These are phyloP conservation scores for Pachymerium ferrugineum DNA, from an alignment of 2,888 invertebrate genomes.

Conservation along the genomic window DNA sequence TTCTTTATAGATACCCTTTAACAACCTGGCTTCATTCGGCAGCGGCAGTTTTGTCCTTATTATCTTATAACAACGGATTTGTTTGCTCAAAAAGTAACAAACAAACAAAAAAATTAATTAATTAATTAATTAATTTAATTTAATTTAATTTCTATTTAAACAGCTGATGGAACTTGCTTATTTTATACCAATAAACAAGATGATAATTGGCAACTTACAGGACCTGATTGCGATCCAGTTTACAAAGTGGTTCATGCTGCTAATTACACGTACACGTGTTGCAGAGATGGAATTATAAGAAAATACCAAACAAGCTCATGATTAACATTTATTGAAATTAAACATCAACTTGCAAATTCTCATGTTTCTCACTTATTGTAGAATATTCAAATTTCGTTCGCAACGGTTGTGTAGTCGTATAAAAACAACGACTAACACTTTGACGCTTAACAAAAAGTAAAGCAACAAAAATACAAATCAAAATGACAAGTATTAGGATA, in stretches of 20 bases:
- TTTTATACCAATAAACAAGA: constrained; percentile 50
- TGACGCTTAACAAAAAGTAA: no score
- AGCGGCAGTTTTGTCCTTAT: constrained; percentile 55
- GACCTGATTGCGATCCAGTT: constrained; percentile 65
- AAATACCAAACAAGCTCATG: constrained; percentile 59
- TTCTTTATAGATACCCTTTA: constrained; percentile 36
- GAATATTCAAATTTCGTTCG: no score
- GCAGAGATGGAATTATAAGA: constrained; percentile 59
- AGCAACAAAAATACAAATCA: no score
- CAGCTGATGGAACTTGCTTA: constrained; percentile 60
- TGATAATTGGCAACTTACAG: constrained; percentile 57
- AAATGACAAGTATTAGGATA: no score
- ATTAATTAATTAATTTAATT: neutral
- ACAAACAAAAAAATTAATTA: no score
- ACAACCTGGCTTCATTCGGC: constrained; percentile 53
- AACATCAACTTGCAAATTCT: no score
- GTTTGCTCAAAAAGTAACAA: constrained; percentile 49
- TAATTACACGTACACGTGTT: constrained; percentile 56
- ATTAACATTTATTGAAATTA: no score
- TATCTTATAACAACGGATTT: constrained; percentile 53
- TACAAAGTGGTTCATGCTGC: constrained; percentile 58
- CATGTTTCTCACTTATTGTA: no score
- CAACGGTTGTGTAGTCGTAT: no score
- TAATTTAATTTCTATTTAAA: neutral
- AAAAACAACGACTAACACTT: no score